phyloP scores from a whole-genome alignment of 2,113 vertebrate species.

The Chionis minor region DNA sequence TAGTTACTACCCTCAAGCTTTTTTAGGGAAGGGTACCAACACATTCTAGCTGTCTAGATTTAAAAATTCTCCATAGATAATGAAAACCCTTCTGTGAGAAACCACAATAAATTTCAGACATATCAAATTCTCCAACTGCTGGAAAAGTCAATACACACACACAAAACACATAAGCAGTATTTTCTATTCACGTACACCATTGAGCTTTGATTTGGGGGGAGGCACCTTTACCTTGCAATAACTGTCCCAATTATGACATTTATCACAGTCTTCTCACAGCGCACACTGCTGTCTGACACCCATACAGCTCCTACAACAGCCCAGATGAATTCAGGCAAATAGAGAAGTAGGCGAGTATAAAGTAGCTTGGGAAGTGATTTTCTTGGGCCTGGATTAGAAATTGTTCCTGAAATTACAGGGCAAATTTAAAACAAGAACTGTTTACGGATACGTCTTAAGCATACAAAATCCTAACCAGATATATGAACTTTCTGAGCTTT shows the following conservation, averaged over 20 bases:
- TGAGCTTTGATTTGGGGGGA: background rate
- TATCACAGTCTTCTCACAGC: constrained; percentile 83
- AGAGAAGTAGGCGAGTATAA: constrained; percentile 88
- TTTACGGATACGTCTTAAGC: background rate
- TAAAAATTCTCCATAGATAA: background rate
- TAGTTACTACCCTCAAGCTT: background rate
- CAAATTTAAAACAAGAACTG: background rate
- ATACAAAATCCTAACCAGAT: background rate
- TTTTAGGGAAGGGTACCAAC: background rate
- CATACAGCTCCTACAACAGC: constrained; percentile 87
- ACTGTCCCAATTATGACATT: constrained; percentile 83
- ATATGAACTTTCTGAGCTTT: background rate
- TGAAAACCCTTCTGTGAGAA: background rate
- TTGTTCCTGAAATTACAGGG: constrained; percentile 83
- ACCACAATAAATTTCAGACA: background rate
- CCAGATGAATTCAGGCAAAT: constrained; percentile 90
- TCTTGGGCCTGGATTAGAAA: constrained; percentile 89
- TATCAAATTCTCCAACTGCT: background rate
- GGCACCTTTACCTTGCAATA: constrained; percentile 81
- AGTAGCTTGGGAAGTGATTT: constrained; percentile 89
- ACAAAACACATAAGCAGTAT: rapidly evolving
- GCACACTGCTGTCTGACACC: constrained; percentile 81
- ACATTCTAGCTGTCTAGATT: background rate
- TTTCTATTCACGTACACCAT: rapidly evolving
- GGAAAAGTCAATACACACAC: background rate